Evolutionary conservation across 1,140 invertebrate genomes (phyloP).

Genomic region (Prorops nasuta): DNA sequence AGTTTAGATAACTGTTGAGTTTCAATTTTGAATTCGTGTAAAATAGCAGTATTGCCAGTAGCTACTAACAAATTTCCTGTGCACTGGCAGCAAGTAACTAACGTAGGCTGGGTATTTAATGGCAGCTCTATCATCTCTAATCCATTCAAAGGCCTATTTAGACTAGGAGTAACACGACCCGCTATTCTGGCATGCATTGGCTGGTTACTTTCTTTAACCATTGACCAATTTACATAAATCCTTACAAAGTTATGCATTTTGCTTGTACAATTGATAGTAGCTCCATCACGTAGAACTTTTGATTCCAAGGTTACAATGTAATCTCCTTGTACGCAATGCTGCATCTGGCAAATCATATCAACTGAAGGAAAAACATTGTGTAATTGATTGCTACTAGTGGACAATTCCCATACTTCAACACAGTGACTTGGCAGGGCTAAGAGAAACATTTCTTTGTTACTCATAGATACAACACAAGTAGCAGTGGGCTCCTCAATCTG

Average conservation of each 20-base stretch:
- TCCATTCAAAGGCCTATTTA: conserved; percentile 58
- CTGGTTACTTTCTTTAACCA: conserved; percentile 53
- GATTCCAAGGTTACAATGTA: conserved; percentile 66
- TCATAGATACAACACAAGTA: conserved; percentile 55
- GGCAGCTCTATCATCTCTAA: conserved; percentile 72
- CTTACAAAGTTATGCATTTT: conserved; percentile 58
- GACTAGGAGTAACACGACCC: conserved; percentile 65
- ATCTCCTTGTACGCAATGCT: conserved; percentile 61
- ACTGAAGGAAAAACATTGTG: conserved; percentile 65
- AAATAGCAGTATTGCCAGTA: conserved; percentile 54
- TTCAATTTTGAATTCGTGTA: conserved; percentile 63
- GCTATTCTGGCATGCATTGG: conserved; percentile 71
- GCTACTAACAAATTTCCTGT: conserved; percentile 64
- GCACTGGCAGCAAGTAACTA: conserved; percentile 64
- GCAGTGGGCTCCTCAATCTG: conserved; percentile 67
- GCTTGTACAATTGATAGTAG: conserved; percentile 39
- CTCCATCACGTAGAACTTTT: conserved; percentile 59
- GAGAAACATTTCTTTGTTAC: conserved; percentile 56
- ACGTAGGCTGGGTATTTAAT: conserved; percentile 57
- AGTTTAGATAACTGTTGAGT: conserved; percentile 65
- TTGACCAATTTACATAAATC: conserved; percentile 66
- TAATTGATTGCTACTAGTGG: conserved; percentile 48
- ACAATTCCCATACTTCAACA: conserved; percentile 63
- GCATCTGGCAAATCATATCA: conserved; percentile 61
- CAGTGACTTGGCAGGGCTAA: conserved; percentile 62